Evolutionary conservation across 2,797 vertebrate genomes (phyloP), one percentile per base, ranked within the genome.

Genomic region (Gymnodraco acuticeps): DNA sequence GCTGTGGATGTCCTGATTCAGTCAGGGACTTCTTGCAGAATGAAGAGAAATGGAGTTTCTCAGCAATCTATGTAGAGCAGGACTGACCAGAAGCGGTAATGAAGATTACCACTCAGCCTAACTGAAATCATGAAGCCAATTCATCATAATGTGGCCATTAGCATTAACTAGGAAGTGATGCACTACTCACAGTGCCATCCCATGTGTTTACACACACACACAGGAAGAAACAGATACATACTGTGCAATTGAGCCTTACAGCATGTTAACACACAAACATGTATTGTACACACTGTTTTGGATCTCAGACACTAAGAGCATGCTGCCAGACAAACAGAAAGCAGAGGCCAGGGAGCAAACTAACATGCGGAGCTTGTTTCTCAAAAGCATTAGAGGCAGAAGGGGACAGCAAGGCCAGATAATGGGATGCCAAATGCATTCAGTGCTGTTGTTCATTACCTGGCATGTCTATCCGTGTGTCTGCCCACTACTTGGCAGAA

Each of bases 21-120:
- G 90, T 93, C 92, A 89, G 71, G 45, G 79, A 66, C 82, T 72
- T 84, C 76, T 75, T 38, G 47, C 74, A 43, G 84, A 92, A 94
- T 91, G 83, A 92, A 93, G 90, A 94, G 82, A 62, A 89, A 94
- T 94, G 41, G 80, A 80, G 80, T 87, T 91, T 77, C 84, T 79
- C 78, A 65, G 82, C 83, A 91, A 88, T 91, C 88, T 88, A 86
- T 89, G 85, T 86, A 82, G 86, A 89, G 86, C 88, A 88, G 82
- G 76, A 85, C 87, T 92, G 93, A 93, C 89, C 91, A 92, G 87
- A 87, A 93, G 81, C 81, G 1, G 85, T 94, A 94, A 95, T 95
- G 93, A 93, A 90, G 92, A 94, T 94, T 93, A 91, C 93, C 86
- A 86, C 86, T 90, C 89, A 80, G 81, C 80, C 88, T 71, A 87